Percentiles rank a stretch among this genome's conserved stretches.
These are phyloP conservation scores for Antheraea yamamai DNA, from an alignment of 2,888 invertebrate species.

Conservation along the genomic window DNA sequence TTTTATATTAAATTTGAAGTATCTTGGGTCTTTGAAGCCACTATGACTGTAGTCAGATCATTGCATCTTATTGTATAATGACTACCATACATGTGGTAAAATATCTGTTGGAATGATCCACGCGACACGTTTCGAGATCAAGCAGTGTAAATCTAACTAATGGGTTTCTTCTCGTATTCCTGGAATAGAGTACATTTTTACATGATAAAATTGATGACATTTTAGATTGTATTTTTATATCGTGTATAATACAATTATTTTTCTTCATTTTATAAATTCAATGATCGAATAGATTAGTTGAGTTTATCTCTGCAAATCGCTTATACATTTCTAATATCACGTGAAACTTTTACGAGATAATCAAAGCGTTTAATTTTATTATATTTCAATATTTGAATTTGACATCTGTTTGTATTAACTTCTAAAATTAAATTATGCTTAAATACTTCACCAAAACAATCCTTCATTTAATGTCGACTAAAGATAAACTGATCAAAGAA, in stretches of 20 bases:
- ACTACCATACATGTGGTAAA: not conserved
- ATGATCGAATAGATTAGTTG: not conserved
- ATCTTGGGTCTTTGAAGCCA: not conserved
- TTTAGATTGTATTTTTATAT: no score
- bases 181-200: no score
- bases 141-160: not conserved
- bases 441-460: conserved; percentile 7
- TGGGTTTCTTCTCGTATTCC: not conserved
- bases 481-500: conserved; percentile 1
- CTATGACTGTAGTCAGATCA: no score
- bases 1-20: not conserved
- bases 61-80: no score
- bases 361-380: not conserved
- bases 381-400: not conserved
- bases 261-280: not conserved
- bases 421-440: conserved; percentile 2
- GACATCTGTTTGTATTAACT: not conserved
- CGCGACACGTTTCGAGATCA: not conserved
- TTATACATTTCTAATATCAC: not conserved
- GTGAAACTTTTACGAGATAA: not conserved
- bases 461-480: not conserved
- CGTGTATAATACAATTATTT: no score
- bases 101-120: not conserved
- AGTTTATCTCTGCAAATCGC: not conserved
- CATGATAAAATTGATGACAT: no score